A percentile compares a stretch with the other conserved stretches of the same genome.
Evolutionary conservation across 30 jellyfish, hydroid and myxozoan genomes (phyloP).

Genomic region (Phacellophora camtschatica): DNA sequence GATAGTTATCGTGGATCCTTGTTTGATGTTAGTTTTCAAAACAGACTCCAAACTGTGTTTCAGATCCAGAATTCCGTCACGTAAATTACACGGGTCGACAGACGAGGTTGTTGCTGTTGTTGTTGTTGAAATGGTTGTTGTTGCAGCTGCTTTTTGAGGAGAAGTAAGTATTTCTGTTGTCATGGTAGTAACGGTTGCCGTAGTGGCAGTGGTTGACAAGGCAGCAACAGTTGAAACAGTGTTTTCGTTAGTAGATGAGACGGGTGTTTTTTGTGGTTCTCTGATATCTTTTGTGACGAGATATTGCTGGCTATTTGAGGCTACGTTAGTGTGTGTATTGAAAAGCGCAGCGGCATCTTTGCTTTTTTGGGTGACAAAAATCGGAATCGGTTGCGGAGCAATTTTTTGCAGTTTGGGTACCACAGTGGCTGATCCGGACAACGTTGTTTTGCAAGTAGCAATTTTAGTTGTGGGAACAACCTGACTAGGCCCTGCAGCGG

Average conservation of each 20-base stretch:
- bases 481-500: background rate
- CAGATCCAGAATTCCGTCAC: slow-evolving; percentile 35
- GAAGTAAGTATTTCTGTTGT: no score
- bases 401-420: slow-evolving; percentile 18
- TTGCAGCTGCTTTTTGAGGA: background rate
- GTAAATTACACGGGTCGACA: no score
- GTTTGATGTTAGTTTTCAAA: slow-evolving; percentile 43
- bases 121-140: background rate
- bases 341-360: no score
- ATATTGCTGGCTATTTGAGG: no score
- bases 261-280: no score
- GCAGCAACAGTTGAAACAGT: background rate
- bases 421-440: background rate
- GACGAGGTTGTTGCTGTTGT: slow-evolving; percentile 11
- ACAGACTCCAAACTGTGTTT: slow-evolving; percentile 45
- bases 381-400: slow-evolving; percentile 16
- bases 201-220: background rate
- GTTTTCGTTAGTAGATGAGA: background rate
- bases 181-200: background rate
- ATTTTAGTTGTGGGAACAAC: background rate
- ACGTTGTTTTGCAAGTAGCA: background rate
- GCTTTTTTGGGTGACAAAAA: background rate
- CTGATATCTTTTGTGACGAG: no score
- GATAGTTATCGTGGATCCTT: slow-evolving; percentile 56
- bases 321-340: no score